Base-by-base conservation (phyloP, 2,797 vertebrate species). In the Phalanger gymnotis region DNA sequence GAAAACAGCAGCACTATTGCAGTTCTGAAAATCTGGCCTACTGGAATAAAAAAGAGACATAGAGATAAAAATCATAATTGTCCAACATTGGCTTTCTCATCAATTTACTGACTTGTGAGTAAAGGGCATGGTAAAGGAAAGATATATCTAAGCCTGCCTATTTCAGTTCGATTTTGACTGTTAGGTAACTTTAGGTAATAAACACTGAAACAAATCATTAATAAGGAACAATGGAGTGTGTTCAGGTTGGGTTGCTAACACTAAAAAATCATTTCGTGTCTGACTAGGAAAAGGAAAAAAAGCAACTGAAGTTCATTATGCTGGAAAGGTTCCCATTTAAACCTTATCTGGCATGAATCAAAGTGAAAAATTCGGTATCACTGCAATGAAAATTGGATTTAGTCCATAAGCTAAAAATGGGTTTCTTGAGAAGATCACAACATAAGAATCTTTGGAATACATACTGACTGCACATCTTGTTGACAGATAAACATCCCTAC, bases 351-450 rank as follows among this genome's bases (percentile, higher is more conserved):
- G 55, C 53, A 94, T 27, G 90, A 97, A 91, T 93, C 96, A 96
- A 95, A 97, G 96, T 96, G 94, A 97, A 97, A 97, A 96, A 97
- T 96, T 89, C 93, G 90, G 91, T 94, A 95, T 96, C 92, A 96
- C 52, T 95, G 87, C 16, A 95, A 92, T 16, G 0, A 97, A 92
- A 97, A 97, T 54, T 96, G 93, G 92, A 97, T 97, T 97, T 91
- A 91, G 90, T 57, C 96, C 95, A 95, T 96, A 96, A 97, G 95
- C 93, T 94, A 95, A 90, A 96, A 97, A 94, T 93, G 94, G 93
- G 94, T 92, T 97, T 95, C 94, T 96, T 53, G 87, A 81, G 25
- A 97, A 93, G 91, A 96, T 92, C 95, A 96, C 47, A 93, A 53
- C 34, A 90, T 54, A 93, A 93, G 94, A 66, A 97, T 58, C 66